These are phyloP conservation scores for Cirrhinus molitorella DNA, from an alignment of 2,797 vertebrate species.

Conservation along the genomic window DNA sequence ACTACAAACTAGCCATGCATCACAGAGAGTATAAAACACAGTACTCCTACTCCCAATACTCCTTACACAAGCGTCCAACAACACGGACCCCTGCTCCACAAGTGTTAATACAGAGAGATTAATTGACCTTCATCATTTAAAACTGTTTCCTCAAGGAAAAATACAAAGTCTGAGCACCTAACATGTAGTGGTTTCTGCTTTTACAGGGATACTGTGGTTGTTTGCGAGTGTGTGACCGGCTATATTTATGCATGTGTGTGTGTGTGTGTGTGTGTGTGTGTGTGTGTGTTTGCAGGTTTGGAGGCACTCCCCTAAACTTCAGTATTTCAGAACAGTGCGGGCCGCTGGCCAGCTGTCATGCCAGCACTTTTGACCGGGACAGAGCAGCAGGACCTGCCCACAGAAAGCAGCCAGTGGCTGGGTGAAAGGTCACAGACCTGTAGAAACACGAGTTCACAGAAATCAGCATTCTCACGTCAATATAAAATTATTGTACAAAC, in stretches of 20 bases:
- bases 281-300: slow-evolving; percentile 39
- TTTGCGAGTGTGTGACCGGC: slow-evolving; percentile 16
- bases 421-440: slow-evolving; percentile 72
- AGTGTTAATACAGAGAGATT: slow-evolving; percentile 33
- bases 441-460: slow-evolving; percentile 59
- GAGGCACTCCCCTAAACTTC: slow-evolving; percentile 68
- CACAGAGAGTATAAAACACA: slow-evolving; percentile 29
- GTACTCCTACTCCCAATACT: slow-evolving; percentile 49
- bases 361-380: slow-evolving; percentile 41
- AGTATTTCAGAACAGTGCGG: slow-evolving; percentile 47
- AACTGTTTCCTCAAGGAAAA: slow-evolving; percentile 13
- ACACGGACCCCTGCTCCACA: slow-evolving; percentile 28
- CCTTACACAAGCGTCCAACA: slow-evolving; percentile 26
- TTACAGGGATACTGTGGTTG: slow-evolving; percentile 10
- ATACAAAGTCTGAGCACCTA: slow-evolving; percentile 41
- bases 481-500: too few species aligned
- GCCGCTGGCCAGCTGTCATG: slow-evolving; percentile 41
- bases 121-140: not conserved
- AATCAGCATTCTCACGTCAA: not conserved
- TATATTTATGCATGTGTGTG: slow-evolving; percentile 37
- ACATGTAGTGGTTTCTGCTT: not conserved
- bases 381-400: slow-evolving; percentile 50
- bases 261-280: slow-evolving; percentile 27
- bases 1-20: slow-evolving; percentile 31
- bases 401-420: slow-evolving; percentile 66